Evolutionary conservation across 2,113 vertebrate species (phyloP).

Genomic region (Hypocryptadius cinnamomeus): DNA sequence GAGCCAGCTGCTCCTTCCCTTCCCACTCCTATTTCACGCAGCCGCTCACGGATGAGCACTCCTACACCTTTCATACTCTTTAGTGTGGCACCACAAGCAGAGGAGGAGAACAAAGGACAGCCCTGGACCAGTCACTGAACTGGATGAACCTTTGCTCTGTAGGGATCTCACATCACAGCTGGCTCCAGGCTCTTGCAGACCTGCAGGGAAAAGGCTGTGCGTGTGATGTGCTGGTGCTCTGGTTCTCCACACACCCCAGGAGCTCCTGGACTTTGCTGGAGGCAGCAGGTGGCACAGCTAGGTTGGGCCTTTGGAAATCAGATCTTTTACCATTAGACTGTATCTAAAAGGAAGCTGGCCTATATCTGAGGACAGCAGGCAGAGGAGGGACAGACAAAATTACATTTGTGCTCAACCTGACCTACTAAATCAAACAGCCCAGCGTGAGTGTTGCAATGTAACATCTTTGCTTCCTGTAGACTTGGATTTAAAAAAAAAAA

Average conservation of each 20-base stretch:
- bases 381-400: neutral
- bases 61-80: neutral
- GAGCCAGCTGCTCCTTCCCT: neutral
- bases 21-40: neutral
- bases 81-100: neutral
- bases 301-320: neutral
- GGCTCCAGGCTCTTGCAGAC: neutral
- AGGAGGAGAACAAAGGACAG: neutral
- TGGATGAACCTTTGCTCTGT: neutral
- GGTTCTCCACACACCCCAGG: neutral
- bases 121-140: neutral
- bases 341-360: neutral
- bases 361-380: neutral
- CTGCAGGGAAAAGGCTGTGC: neutral
- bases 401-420: neutral
- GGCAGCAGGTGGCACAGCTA: neutral
- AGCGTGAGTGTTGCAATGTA: neutral
- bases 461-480: neutral
- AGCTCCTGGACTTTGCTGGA: neutral
- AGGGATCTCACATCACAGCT: neutral
- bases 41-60: fast-evolving
- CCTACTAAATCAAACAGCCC: neutral
- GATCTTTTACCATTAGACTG: neutral
- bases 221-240: fast-evolving
- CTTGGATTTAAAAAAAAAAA: neutral